These are phyloP conservation scores for Origma solitaria DNA, from an alignment of 2,113 vertebrate species.

Conservation along the genomic window DNA sequence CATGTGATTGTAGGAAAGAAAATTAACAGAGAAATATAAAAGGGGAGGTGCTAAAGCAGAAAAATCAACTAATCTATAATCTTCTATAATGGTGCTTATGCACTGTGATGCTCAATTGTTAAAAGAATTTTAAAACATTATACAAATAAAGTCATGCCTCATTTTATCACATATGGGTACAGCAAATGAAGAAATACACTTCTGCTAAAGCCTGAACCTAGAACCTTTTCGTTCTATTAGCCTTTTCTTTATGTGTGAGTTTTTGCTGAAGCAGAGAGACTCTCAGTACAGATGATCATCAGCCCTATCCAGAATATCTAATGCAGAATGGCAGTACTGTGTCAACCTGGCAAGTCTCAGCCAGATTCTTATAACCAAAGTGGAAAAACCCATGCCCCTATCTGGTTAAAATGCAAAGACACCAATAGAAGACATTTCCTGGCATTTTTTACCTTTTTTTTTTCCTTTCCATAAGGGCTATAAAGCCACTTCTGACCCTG, in stretches of 20 bases:
- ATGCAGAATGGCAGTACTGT: neutral
- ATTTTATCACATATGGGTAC: neutral
- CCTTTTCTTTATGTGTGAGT: neutral
- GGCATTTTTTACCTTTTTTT: too few relatives aligned
- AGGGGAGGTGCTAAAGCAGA: neutral
- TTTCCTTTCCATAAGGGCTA: neutral
- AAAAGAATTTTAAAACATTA: conserved; percentile 13
- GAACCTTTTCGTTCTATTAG: neutral
- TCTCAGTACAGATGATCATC: neutral
- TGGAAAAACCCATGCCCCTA: neutral
- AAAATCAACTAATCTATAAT: conserved; percentile 18
- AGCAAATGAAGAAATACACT: neutral
- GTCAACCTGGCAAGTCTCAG: neutral
- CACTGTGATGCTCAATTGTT: neutral
- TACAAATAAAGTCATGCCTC: conserved; percentile 10
- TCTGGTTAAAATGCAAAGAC: neutral
- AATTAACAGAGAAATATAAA: neutral
- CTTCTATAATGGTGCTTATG: conserved; percentile 13
- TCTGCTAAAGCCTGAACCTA: neutral
- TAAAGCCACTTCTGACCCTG: neutral
- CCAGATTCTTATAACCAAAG: neutral
- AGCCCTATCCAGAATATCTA: neutral
- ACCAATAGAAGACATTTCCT: neutral
- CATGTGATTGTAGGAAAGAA: neutral
- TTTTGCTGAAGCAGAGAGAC: neutral